A percentile compares a stretch with the other conserved stretches of the same genome.
These are phyloP conservation scores for Cryptops parisi DNA, from an alignment of 2,888 invertebrate species.

Conservation along the genomic window DNA sequence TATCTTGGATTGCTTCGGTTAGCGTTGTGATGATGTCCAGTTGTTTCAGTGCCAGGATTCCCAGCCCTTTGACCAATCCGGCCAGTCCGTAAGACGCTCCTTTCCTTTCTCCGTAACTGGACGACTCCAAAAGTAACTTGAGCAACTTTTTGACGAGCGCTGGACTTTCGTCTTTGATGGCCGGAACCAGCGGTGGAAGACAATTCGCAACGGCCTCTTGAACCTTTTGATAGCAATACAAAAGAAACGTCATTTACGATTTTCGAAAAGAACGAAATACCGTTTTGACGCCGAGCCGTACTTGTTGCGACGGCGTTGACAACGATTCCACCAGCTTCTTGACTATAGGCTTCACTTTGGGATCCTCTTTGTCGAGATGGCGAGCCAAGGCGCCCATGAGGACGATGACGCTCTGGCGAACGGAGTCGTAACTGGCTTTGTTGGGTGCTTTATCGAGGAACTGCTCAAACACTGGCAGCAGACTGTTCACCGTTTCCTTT, in stretches of 20 bases:
- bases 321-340: conserved; percentile 75
- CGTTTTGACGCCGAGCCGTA: conserved; percentile 29
- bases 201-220: conserved; percentile 97
- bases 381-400: conserved; percentile 95
- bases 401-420: conserved; percentile 90
- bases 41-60: conserved; percentile 87
- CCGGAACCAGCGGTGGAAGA: conserved; percentile 80
- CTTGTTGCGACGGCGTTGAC: conserved; percentile 91
- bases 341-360: conserved; percentile 85
- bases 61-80: conserved; percentile 87
- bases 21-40: conserved; percentile 88
- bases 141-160: conserved; percentile 73
- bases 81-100: conserved; percentile 97
- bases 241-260: too few species aligned
- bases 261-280: too few species aligned
- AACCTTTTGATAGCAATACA: conserved; percentile 46
- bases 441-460: conserved; percentile 88
- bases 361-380: conserved; percentile 80
- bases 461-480: conserved; percentile 82
- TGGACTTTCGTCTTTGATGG: conserved; percentile 80
- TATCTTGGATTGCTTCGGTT: conserved; percentile 87
- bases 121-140: conserved; percentile 71
- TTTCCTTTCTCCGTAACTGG: conserved; percentile 80
- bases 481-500: conserved; percentile 42
- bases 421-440: conserved; percentile 74